These are phyloP conservation scores for Phataginus tricuspis DNA, from an alignment of 2,797 vertebrate species.

Conservation along the genomic window DNA sequence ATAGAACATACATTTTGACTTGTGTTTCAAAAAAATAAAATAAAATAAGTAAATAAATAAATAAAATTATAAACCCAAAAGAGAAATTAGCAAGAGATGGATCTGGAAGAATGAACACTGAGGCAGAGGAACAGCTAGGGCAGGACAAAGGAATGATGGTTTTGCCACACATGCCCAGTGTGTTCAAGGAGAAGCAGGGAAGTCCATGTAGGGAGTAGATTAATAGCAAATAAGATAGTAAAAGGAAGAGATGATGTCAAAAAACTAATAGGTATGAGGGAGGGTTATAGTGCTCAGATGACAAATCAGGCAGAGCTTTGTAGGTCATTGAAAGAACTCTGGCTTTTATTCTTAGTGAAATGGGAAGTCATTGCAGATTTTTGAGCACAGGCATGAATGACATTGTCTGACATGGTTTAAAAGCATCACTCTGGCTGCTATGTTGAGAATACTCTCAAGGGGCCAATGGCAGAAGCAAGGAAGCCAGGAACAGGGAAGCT, in stretches of 20 bases:
- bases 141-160: neutral
- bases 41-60: too few relatives aligned
- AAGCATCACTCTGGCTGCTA: slow-evolving; percentile 5
- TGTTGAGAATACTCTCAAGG: slow-evolving; percentile 9
- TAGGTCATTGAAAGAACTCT: neutral
- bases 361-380: neutral
- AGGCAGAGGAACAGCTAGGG: neutral
- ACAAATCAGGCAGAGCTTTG: neutral
- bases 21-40: too few relatives aligned
- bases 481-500: neutral
- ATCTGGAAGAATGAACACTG: neutral
- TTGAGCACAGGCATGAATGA: slow-evolving; percentile 15
- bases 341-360: slow-evolving; percentile 39
- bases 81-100: neutral
- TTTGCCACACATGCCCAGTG: neutral
- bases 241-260: neutral
- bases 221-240: slow-evolving; percentile 3
- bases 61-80: too few relatives aligned
- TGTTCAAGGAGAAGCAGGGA: neutral
- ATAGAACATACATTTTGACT: too few relatives aligned
- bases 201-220: neutral
- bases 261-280: neutral
- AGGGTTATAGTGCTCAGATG: neutral
- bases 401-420: slow-evolving; percentile 29
- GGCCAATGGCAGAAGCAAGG: neutral